Conservation (phyloP, 2,797 vertebrate species). For the Gambelia wislizenii region DNA sequence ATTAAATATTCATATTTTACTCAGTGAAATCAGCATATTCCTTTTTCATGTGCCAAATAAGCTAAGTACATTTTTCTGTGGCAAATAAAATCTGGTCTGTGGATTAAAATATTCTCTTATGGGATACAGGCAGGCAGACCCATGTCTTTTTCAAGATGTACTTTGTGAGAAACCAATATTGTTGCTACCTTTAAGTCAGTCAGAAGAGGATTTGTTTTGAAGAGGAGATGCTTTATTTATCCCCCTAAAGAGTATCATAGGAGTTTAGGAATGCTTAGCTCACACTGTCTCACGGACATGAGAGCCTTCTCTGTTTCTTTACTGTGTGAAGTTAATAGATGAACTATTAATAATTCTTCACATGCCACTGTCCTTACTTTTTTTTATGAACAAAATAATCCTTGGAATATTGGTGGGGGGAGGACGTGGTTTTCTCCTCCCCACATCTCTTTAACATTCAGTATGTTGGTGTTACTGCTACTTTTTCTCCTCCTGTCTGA, state of each 20-base stretch:
- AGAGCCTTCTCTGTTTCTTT: not conserved
- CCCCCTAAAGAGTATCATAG: not conserved
- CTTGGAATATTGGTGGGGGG: not conserved
- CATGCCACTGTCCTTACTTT: not conserved
- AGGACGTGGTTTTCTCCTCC: not conserved
- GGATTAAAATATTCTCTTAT: constrained; percentile 1
- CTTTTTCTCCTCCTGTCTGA: too few relatives aligned
- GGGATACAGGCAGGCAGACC: not conserved
- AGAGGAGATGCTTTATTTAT: too few relatives aligned
- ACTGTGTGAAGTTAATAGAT: not conserved
- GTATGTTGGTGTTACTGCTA: not conserved
- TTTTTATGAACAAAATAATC: too few relatives aligned
- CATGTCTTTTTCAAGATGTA: not conserved
- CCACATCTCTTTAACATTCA: not conserved
- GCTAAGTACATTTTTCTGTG: constrained; percentile 6
- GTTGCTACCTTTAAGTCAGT: not conserved
- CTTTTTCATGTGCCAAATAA: not conserved
- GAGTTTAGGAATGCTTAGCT: not conserved
- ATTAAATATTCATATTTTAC: not conserved
- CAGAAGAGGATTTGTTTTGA: not conserved
- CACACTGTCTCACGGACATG: not conserved
- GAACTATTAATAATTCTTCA: not conserved
- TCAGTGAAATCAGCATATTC: not conserved
- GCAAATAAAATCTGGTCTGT: not conserved
- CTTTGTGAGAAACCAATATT: constrained; percentile 1